A percentile compares a stretch with the other conserved stretches of the same genome.
Evolutionary conservation across 2,888 invertebrate species (phyloP).

Genomic region (Drosophila paramelanica): DNA sequence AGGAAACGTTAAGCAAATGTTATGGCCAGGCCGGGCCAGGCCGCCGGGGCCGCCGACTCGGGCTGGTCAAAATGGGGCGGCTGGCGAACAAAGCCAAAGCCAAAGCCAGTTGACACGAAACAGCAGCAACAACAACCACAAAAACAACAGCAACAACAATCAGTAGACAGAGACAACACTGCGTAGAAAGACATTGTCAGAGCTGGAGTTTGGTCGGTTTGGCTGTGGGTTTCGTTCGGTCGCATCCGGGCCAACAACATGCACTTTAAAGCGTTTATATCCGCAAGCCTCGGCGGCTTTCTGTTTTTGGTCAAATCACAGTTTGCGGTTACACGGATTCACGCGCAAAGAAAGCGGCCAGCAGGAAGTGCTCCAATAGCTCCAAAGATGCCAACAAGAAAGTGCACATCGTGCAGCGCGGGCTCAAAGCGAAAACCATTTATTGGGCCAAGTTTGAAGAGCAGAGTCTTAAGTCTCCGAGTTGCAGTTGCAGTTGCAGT

Average conservation of each 20-base stretch:
- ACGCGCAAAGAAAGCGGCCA: slow-evolving; percentile 76
- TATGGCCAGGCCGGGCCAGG: slow-evolving; percentile 55
- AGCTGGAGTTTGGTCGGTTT: slow-evolving; percentile 63
- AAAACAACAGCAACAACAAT: slow-evolving; percentile 23
- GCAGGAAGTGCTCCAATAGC: slow-evolving; percentile 63
- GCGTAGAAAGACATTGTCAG: slow-evolving; percentile 67
- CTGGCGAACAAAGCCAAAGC: slow-evolving; percentile 64
- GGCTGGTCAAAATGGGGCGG: slow-evolving; percentile 68
- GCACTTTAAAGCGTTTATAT: slow-evolving; percentile 74
- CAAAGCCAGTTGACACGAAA: slow-evolving; percentile 72
- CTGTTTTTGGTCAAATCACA: slow-evolving; percentile 76
- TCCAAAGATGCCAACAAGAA: slow-evolving; percentile 33
- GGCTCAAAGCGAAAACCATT: slow-evolving; percentile 21
- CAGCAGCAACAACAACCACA: slow-evolving; percentile 41
- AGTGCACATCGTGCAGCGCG: slow-evolving; percentile 40
- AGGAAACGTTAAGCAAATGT: slow-evolving; percentile 77
- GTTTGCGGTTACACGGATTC: slow-evolving; percentile 79
- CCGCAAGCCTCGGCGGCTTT: slow-evolving; percentile 68
- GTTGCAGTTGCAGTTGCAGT: slow-evolving; percentile 32
- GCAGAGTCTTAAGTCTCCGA: slow-evolving; percentile 16
- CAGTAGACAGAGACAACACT: slow-evolving; percentile 50
- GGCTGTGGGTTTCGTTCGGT: slow-evolving; percentile 25
- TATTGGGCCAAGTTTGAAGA: slow-evolving; percentile 18
- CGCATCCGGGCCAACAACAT: slow-evolving; percentile 73
- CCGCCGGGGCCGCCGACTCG: slow-evolving; percentile 27